A percentile compares a stretch with the other conserved stretches of the same genome.
Conservation (phyloP, 2,888 invertebrate species). For the Diadegma fenestrale region DNA sequence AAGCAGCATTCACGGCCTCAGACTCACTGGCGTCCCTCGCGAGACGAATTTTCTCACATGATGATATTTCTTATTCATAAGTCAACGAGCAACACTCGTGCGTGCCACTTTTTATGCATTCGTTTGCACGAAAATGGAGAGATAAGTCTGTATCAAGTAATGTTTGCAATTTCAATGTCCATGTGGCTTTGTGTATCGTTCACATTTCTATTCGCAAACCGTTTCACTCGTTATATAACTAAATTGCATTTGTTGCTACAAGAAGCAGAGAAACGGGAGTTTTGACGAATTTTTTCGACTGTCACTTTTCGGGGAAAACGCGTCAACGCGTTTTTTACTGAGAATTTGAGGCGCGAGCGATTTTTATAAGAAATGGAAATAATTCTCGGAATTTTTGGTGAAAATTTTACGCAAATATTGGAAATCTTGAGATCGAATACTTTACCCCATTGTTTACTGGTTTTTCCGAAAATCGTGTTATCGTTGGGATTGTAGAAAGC, state of each 20-base stretch:
- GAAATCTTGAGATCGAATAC: neutral
- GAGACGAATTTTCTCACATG: slow-evolving; percentile 11
- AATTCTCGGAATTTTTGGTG: neutral
- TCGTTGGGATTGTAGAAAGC: slow-evolving; percentile 87
- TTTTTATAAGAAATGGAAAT: no score
- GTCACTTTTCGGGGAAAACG: neutral
- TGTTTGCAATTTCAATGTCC: neutral
- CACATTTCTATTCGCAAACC: slow-evolving; percentile 40
- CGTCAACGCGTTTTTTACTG: no score
- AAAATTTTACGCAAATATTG: neutral
- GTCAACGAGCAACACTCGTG: neutral
- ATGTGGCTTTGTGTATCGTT: slow-evolving; percentile 18
- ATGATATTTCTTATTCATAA: neutral
- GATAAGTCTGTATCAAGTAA: neutral
- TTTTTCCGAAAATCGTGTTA: slow-evolving; percentile 88
- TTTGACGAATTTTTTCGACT: neutral
- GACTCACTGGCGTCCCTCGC: slow-evolving; percentile 17
- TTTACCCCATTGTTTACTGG: slow-evolving; percentile 89
- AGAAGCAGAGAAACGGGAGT: neutral
- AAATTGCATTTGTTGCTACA: neutral
- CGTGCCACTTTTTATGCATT: neutral
- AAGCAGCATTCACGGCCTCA: neutral
- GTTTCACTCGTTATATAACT: slow-evolving; percentile 19
- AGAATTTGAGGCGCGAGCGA: neutral
- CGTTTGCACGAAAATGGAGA: neutral